These are phyloP conservation scores for Spodoptera frugiperda DNA, from an alignment of 1,140 invertebrate species.

Conservation along the genomic window DNA sequence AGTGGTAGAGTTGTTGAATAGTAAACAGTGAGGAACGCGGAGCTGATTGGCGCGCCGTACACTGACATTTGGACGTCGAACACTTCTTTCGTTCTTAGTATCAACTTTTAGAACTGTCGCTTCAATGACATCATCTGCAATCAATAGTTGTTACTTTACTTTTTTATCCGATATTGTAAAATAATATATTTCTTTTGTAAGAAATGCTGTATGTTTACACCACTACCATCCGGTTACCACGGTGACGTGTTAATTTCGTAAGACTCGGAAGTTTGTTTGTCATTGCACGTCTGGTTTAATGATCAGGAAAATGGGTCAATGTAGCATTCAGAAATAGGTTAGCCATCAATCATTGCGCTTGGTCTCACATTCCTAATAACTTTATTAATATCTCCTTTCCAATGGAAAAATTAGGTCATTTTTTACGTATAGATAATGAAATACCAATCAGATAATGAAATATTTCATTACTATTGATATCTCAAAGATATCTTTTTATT, in stretches of 20 bases:
- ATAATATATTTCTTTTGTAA: neutral
- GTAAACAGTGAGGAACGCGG: slow-evolving; percentile 66
- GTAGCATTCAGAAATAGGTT: slow-evolving; percentile 8
- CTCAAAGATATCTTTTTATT: neutral
- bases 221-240: neutral
- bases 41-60: slow-evolving; percentile 61
- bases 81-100: slow-evolving; percentile 63
- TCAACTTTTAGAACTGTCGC: slow-evolving; percentile 52
- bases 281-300: neutral
- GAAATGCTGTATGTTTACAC: neutral
- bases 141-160: slow-evolving; percentile 41
- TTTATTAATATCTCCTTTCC: neutral
- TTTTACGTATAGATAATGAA: too few relatives aligned
- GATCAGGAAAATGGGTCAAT: slow-evolving; percentile 12
- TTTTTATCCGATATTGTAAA: neutral
- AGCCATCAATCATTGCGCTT: neutral
- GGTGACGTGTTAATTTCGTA: neutral
- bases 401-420: neutral
- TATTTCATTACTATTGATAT: too few relatives aligned
- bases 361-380: neutral
- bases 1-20: slow-evolving; percentile 45
- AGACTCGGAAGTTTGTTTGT: neutral
- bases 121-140: slow-evolving; percentile 51
- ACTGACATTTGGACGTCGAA: slow-evolving; percentile 77
- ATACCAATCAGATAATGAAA: too few relatives aligned